Evolutionary conservation across 2,888 invertebrate species (phyloP).

Genomic region (Deroplatys truncata): DNA sequence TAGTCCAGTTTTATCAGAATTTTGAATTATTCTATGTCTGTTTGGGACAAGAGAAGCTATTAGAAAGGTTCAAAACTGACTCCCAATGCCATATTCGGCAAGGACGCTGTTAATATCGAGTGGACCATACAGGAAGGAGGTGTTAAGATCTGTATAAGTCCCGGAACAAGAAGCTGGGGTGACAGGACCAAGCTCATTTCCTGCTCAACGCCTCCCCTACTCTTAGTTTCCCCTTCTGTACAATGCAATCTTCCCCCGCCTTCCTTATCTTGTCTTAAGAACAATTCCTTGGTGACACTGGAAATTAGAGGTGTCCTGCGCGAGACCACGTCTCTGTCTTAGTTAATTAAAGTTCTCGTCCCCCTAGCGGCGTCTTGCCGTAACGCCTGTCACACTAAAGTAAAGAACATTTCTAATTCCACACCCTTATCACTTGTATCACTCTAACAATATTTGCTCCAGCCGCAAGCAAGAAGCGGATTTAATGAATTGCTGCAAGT

Average conservation of each 20-base stretch:
- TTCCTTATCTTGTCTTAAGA: slow-evolving; percentile 27
- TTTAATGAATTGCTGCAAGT: too few species aligned
- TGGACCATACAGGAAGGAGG: neutral
- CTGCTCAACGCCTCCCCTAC: slow-evolving; percentile 24
- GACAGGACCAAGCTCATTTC: slow-evolving; percentile 24
- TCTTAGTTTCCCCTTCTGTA: slow-evolving; percentile 1
- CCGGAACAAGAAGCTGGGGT: neutral
- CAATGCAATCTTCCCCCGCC: slow-evolving; percentile 25
- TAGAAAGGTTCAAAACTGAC: too few species aligned
- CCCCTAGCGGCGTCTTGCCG: neutral
- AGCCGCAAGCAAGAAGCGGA: too few species aligned
- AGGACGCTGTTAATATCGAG: too few species aligned
- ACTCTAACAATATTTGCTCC: too few species aligned
- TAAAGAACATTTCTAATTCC: too few species aligned
- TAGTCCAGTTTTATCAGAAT: too few species aligned
- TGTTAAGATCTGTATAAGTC: neutral
- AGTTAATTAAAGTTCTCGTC: slow-evolving; percentile 18
- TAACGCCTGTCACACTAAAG: too few species aligned
- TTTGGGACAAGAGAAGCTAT: too few species aligned
- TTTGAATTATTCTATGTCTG: too few species aligned
- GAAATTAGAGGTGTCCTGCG: slow-evolving; percentile 30
- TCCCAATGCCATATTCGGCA: too few species aligned
- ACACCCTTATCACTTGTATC: too few species aligned
- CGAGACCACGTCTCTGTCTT: slow-evolving; percentile 15
- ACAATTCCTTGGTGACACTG: slow-evolving; percentile 28